Evolutionary conservation across 1,140 invertebrate genomes (phyloP).

Genomic region (Eueides isabella): DNA sequence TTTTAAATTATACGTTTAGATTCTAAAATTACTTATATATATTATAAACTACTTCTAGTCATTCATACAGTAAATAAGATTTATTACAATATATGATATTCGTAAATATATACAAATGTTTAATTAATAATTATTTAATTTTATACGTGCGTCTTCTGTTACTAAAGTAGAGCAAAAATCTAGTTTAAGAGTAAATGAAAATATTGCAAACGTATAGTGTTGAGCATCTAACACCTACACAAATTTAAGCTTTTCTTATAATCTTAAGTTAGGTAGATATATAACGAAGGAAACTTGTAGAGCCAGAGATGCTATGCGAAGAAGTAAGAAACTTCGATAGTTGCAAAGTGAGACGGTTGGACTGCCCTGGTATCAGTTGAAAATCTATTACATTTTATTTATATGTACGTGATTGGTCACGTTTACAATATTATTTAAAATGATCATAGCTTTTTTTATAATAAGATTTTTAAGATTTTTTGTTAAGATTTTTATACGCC

Average conservation of each 20-base stretch:
- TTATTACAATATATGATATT: too few species aligned
- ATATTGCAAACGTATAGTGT: neutral
- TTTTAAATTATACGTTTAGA: too few species aligned
- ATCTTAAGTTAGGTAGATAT: slow-evolving; percentile 41
- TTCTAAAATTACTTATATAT: too few species aligned
- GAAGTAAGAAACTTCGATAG: slow-evolving; percentile 53
- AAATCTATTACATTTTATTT: slow-evolving; percentile 23
- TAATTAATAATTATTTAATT: neutral
- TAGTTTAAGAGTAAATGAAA: slow-evolving; percentile 3
- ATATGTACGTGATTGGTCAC: slow-evolving; percentile 6
- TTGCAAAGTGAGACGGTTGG: slow-evolving; percentile 44
- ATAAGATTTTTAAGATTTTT: too few species aligned
- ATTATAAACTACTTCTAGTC: too few species aligned
- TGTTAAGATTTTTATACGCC: neutral
- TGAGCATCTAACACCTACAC: slow-evolving; percentile 34
- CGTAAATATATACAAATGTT: too few species aligned
- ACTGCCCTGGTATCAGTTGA: slow-evolving; percentile 24
- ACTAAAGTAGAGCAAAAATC: neutral
- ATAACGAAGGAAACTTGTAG: slow-evolving; percentile 46
- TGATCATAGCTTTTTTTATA: too few species aligned
- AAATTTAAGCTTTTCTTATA: slow-evolving; percentile 53
- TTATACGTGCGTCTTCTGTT: neutral
- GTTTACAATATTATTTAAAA: neutral
- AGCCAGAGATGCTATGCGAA: slow-evolving; percentile 44
- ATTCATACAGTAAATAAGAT: too few species aligned